A percentile compares a stretch with the other conserved stretches of the same genome.
Evolutionary conservation across 2,888 invertebrate genomes (phyloP).

Genomic region (Cantharis flavilabris): DNA sequence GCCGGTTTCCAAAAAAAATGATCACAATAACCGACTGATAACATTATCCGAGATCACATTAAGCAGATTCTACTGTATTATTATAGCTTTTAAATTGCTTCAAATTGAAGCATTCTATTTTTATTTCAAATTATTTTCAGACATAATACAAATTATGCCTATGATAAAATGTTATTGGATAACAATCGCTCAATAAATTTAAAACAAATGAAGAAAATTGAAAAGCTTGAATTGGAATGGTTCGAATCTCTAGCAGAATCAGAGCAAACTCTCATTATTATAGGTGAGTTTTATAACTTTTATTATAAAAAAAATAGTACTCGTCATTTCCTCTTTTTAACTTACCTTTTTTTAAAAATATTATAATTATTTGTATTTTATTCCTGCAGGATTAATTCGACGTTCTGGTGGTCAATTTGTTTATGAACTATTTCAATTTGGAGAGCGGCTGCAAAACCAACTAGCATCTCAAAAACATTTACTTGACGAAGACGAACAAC

Average conservation of each 20-base stretch:
- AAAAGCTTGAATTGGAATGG: slow-evolving; percentile 31
- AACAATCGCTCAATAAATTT: slow-evolving; percentile 34
- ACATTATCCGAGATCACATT: no score
- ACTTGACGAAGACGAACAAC: neutral
- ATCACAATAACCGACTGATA: no score
- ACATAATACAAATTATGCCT: slow-evolving; percentile 23
- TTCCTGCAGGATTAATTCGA: slow-evolving; percentile 10
- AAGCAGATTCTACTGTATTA: no score
- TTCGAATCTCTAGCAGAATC: slow-evolving; percentile 24
- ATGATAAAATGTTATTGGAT: slow-evolving; percentile 35
- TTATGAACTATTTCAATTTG: slow-evolving; percentile 19
- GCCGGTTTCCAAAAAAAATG: no score
- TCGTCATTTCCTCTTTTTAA: no score
- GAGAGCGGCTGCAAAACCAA: slow-evolving; percentile 6
- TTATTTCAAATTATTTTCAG: slow-evolving; percentile 12
- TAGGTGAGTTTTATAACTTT: slow-evolving; percentile 3
- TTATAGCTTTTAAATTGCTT: no score
- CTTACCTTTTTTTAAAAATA: no score
- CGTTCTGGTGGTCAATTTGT: slow-evolving; percentile 24
- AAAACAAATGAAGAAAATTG: slow-evolving; percentile 12
- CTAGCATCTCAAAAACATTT: neutral
- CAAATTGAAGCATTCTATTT: no score
- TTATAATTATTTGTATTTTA: no score
- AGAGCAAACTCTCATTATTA: slow-evolving; percentile 28
- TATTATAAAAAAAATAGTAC: no score